phyloP scores from a whole-genome alignment of 2,113 vertebrate genomes.

The Mohoua ochrocephala region DNA sequence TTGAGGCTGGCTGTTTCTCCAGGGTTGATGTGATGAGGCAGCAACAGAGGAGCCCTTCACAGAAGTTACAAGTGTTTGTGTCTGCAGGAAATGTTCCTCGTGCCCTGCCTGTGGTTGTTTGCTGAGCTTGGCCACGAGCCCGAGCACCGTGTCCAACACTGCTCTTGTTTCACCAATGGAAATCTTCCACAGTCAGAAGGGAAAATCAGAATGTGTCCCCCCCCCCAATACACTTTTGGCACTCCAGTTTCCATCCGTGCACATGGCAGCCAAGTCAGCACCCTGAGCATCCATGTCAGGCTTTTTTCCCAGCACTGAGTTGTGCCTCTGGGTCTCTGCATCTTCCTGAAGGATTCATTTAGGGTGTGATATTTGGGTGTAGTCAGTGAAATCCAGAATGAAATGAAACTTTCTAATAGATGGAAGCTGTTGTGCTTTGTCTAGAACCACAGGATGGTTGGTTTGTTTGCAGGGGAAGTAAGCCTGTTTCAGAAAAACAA shows the following conservation, averaged over 20 bases:
- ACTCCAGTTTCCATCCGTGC: not conserved
- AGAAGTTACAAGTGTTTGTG: accelerated
- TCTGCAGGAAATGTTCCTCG: not conserved
- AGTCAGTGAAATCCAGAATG: not conserved
- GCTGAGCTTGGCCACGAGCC: not conserved
- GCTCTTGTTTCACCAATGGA: not conserved
- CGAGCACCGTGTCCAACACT: not conserved
- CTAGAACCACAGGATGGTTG: not conserved
- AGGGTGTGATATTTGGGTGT: not conserved
- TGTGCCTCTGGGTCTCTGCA: not conserved
- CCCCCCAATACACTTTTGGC: not conserved
- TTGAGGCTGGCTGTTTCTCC: not conserved
- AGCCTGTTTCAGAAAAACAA: not conserved
- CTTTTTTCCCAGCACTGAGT: not conserved
- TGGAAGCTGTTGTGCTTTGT: not conserved
- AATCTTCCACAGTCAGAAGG: not conserved
- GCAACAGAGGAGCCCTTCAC: not conserved
- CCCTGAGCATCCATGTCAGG: not conserved
- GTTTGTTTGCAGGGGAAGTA: not conserved
- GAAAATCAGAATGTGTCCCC: not conserved
- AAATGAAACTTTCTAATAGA: not conserved
- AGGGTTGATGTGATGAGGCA: not conserved
- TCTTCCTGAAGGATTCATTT: not conserved
- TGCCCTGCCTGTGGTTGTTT: not conserved
- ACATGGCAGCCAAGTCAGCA: not conserved